Percentiles rank a stretch among this genome's conserved stretches.
Evolutionary conservation across 2,113 vertebrate genomes (phyloP).

Genomic region (Vulpes vulpes): DNA sequence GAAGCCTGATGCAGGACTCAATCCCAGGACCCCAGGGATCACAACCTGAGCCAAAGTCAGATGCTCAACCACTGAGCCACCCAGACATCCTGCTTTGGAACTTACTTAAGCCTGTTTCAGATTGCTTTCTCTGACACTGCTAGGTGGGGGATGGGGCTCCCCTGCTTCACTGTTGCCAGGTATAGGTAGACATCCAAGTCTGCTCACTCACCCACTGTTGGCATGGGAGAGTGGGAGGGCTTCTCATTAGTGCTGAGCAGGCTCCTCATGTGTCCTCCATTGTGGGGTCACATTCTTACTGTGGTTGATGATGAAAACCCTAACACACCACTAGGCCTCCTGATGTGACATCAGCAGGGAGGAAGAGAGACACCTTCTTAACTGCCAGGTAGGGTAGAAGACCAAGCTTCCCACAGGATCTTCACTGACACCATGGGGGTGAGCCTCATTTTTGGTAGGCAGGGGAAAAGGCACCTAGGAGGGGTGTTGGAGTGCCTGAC

Average conservation of each 20-base stretch:
- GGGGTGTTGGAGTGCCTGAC: fast-evolving
- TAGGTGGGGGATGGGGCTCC: too few relatives aligned
- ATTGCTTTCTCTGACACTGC: not conserved
- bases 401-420: not conserved
- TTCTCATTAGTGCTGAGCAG: not conserved
- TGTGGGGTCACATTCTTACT: not conserved
- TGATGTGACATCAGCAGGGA: not conserved
- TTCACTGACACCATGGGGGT: not conserved
- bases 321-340: too few relatives aligned
- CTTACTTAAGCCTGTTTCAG: not conserved
- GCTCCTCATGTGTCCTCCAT: not conserved
- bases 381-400: not conserved
- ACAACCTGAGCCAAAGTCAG: too few relatives aligned
- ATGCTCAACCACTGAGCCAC: too few relatives aligned
- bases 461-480: not conserved
- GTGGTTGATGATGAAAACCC: not conserved
- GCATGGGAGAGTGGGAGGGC: not conserved
- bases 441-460: not conserved
- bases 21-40: too few relatives aligned
- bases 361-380: not conserved
- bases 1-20: too few relatives aligned
- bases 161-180: not conserved
- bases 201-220: not conserved
- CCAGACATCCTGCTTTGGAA: too few relatives aligned
- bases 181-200: too few relatives aligned